A percentile compares a stretch with the other conserved stretches of the same genome.
Evolutionary conservation across 2,113 vertebrate genomes (phyloP).

Genomic region (Balaeniceps rex): DNA sequence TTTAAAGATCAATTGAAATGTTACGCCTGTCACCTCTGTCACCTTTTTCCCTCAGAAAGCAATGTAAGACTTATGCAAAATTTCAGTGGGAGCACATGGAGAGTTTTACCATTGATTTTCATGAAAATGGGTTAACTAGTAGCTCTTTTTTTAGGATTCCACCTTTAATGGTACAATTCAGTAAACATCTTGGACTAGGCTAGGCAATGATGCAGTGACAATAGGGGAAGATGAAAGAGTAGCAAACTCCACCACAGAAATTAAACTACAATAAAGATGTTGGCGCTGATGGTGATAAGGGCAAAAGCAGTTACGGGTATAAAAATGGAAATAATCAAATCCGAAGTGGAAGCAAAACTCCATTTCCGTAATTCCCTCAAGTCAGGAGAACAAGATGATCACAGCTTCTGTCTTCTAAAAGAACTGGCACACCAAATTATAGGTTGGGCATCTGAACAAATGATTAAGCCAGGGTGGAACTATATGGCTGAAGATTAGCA

Average conservation of each 20-base stretch:
- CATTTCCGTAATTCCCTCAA: not conserved
- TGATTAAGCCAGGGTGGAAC: not conserved
- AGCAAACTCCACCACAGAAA: not conserved
- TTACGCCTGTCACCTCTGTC: not conserved
- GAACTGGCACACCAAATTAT: slow-evolving; percentile 2
- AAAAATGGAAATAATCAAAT: slow-evolving; percentile 16
- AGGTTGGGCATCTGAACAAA: slow-evolving; percentile 1
- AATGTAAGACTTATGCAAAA: not conserved
- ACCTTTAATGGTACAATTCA: not conserved
- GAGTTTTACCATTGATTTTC: not conserved
- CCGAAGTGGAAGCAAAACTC: not conserved
- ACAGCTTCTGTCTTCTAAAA: not conserved
- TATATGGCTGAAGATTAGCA: not conserved
- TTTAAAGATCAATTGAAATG: not conserved
- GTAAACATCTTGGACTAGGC: not conserved
- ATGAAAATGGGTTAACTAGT: not conserved
- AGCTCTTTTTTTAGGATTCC: not conserved
- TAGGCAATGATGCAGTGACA: not conserved
- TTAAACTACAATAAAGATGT: not conserved
- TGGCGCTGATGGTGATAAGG: not conserved
- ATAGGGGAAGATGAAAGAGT: not conserved
- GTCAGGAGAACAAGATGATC: slow-evolving; percentile 8
- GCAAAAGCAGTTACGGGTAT: not conserved
- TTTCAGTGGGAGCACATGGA: not conserved
- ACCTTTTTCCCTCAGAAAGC: not conserved